These are phyloP conservation scores for Euura saliciscinereae DNA, from an alignment of 1,140 invertebrate species.

Conservation along the genomic window DNA sequence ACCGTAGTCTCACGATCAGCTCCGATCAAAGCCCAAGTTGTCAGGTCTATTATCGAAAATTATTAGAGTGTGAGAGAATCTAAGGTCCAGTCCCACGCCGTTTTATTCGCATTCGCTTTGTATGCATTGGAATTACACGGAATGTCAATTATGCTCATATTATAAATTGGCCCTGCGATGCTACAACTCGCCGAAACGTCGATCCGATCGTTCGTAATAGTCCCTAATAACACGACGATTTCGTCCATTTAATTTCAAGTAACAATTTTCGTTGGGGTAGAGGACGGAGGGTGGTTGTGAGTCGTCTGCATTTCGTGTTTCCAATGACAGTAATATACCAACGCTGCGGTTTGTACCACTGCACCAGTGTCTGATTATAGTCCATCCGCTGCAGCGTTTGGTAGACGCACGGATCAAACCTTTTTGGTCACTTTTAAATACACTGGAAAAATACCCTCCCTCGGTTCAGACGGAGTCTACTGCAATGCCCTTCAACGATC, in stretches of 20 bases:
- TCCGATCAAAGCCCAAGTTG: no score
- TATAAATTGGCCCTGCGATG: no score
- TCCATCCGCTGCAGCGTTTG: background rate
- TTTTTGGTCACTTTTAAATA: background rate
- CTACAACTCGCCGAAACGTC: no score
- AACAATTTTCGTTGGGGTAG: background rate
- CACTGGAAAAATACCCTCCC: background rate
- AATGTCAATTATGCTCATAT: no score
- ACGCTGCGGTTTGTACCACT: slow-evolving; percentile 2
- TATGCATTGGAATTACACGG: no score
- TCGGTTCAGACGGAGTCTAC: background rate
- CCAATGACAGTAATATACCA: background rate
- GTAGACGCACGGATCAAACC: background rate
- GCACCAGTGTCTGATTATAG: background rate
- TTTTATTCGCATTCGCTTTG: no score
- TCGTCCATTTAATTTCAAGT: slow-evolving; percentile 7
- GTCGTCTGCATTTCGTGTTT: background rate
- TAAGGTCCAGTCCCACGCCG: no score
- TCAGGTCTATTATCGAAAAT: no score
- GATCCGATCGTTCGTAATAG: background rate
- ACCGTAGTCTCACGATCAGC: no score
- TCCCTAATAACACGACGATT: slow-evolving; percentile 5
- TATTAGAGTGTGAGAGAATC: no score
- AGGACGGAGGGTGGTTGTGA: background rate
- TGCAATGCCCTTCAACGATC: background rate